Evolutionary conservation across 2,113 vertebrate species (phyloP), one percentile per base, ranked within the genome.

Genomic region (Passer montanus): DNA sequence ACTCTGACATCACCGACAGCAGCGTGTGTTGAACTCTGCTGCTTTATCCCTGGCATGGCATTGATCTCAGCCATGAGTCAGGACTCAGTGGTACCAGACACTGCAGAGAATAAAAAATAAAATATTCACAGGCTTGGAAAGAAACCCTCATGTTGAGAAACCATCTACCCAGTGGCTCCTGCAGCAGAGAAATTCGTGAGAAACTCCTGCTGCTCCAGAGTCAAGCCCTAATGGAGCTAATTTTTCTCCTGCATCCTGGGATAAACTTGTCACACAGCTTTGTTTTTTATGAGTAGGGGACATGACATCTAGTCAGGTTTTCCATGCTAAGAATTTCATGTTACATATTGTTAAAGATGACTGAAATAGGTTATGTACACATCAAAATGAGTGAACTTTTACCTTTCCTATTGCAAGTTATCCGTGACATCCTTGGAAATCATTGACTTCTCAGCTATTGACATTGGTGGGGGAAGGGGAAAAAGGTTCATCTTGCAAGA

Each of bases 401-500:
- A 97, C 97, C 96, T 97, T 96, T 93, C 94, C 94, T 95, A 90
- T 93, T 97, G 95, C 92, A 95, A 94, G 93, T 95, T 97, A 96
- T 95, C 97, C 94, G 86, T 97, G 97, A 96, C 96, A 94, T 96
- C 96, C 94, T 95, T 97, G 95, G 97, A 97, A 97, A 98, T 98
- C 96, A 98, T 97, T 97, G 96, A 98, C 97, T 97, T 95, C 92
- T 79, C 84, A 79, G 94, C 94, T 95, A 90, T 95, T 97, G 97
- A 97, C 96, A 93, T 62, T 92, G 91, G 58, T 85, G 85, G 77
- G 87, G 87, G 95, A 89, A 95, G 93, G 90, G 80, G 76, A 83
- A 93, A 91, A 94, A 67, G 87, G 91, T 88, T 95, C 87, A 74
- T 95, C 91, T 93, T 89, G 94, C 56, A 91, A 91, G 95, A 95